Percentiles rank a stretch among this genome's conserved stretches.
Evolutionary conservation across 2,888 invertebrate species (phyloP).

Genomic region (Charanyca ferruginea): DNA sequence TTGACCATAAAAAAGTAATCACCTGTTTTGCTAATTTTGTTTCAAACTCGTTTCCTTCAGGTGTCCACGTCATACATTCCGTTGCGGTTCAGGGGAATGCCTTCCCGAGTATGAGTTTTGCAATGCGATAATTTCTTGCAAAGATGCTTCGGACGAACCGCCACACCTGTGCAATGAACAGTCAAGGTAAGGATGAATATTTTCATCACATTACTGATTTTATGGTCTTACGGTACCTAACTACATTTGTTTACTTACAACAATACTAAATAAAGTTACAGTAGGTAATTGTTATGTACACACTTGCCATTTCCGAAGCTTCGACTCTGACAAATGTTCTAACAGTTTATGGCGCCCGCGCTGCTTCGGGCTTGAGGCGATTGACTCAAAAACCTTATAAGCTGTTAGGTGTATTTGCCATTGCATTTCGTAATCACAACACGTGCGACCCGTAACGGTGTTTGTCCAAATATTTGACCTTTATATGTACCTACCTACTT

Average conservation of each 20-base stretch:
- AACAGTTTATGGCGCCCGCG: slow-evolving; percentile 38
- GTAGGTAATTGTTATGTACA: slow-evolving; percentile 28
- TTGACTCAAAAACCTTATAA: slow-evolving; percentile 43
- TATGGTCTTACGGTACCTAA: slow-evolving; percentile 28
- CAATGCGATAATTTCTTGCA: slow-evolving; percentile 96
- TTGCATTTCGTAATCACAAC: slow-evolving; percentile 71
- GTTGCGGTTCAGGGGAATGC: slow-evolving; percentile 96
- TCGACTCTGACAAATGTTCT: slow-evolving; percentile 35
- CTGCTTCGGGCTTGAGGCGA: slow-evolving; percentile 25
- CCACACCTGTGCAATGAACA: slow-evolving; percentile 94
- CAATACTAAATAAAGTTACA: too few species aligned
- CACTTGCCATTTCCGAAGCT: slow-evolving; percentile 28
- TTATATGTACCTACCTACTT: slow-evolving; percentile 42
- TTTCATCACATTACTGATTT: slow-evolving; percentile 8
- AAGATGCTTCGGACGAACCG: slow-evolving; percentile 97
- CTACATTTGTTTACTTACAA: slow-evolving; percentile 10
- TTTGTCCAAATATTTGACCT: slow-evolving; percentile 78
- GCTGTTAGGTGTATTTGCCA: slow-evolving; percentile 48
- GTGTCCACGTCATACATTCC: slow-evolving; percentile 96
- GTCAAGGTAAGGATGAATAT: slow-evolving; percentile 78
- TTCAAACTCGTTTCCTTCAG: slow-evolving; percentile 74
- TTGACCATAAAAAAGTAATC: slow-evolving; percentile 22
- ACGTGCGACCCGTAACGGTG: slow-evolving; percentile 77
- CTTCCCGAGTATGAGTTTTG: slow-evolving; percentile 97
- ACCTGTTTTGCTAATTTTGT: slow-evolving; percentile 8